These are phyloP conservation scores for Pectinophora gossypiella DNA, from an alignment of 1,140 invertebrate species.

Conservation along the genomic window DNA sequence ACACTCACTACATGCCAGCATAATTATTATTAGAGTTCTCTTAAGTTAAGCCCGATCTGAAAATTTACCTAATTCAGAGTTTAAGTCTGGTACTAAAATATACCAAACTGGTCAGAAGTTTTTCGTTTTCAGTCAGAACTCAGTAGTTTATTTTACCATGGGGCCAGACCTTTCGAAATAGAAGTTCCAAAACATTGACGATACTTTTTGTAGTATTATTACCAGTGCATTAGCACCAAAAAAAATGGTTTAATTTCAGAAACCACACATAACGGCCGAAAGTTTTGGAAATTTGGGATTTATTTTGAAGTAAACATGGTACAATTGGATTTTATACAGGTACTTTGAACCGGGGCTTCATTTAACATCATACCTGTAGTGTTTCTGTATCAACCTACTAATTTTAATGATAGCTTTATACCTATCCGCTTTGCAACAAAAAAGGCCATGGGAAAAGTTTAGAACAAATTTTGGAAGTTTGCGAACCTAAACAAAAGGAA, in stretches of 20 bases:
- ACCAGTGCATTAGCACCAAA: slow-evolving; percentile 27
- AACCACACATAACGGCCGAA: slow-evolving; percentile 47
- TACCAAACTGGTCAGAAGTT: too few species aligned
- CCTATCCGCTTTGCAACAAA: slow-evolving; percentile 20
- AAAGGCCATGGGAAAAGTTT: background rate
- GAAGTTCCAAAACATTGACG: too few species aligned
- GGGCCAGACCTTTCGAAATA: too few species aligned
- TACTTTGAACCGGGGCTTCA: slow-evolving; percentile 55
- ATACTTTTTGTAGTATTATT: slow-evolving; percentile 19
- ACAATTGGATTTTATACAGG: slow-evolving; percentile 62
- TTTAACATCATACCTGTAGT: slow-evolving; percentile 15
- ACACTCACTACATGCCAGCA: too few species aligned
- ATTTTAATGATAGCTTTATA: slow-evolving; percentile 10
- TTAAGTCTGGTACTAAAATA: too few species aligned
- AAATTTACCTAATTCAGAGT: too few species aligned
- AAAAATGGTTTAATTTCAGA: slow-evolving; percentile 67
- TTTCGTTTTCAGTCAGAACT: too few species aligned
- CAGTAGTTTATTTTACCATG: too few species aligned
- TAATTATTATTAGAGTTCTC: too few species aligned
- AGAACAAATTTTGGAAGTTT: too few species aligned
- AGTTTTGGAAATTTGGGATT: slow-evolving; percentile 56
- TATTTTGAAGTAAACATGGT: slow-evolving; percentile 51
- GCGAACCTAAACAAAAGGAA: too few species aligned
- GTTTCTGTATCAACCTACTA: background rate
- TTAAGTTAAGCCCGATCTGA: too few species aligned